Evolutionary conservation across 1,140 invertebrate species (phyloP), one percentile per base, ranked within the genome.

Genomic region (Panagrolaimus sp.): DNA sequence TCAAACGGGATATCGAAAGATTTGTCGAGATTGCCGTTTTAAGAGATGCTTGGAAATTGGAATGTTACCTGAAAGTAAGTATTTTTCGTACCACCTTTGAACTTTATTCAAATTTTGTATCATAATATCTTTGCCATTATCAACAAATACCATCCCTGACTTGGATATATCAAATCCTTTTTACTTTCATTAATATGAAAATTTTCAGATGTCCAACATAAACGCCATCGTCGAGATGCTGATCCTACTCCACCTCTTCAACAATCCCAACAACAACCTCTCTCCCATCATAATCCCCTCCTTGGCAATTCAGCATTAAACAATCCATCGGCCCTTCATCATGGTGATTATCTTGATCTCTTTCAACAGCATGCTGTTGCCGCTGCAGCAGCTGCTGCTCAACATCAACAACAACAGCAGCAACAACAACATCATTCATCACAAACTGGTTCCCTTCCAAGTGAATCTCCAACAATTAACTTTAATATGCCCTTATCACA

Each of bases 1-100:
- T 43, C 28, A 21, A 28, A 58, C 52, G 2, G 76, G 76, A 26
- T 77, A 77, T 48, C 69, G 76, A 14, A 77, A 77, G 55, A 77
- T 77, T 24, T 77, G 76, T 38, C 73, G 76, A 14, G 69, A 71
- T 46, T 77, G 76, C 32, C 47, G 76, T 15, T 79, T 77, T 71
- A 77, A 78, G 38, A 52, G 76, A 38, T 77, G 76, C 24, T 26
- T 77, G 24, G 76, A 77, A 43, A 73, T 77, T 65, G 76, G 76
- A 38, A 77, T 77, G 76, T 58, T 77, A 15, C 76, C 76, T 15
- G 76, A 77, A 67, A 77, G 76, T 77, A 62, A 76, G 76, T 73
- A 8, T 10, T 10, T 12, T 12, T 21, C 10, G 15, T 17, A 15
- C 24, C 24, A 52, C n/a, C 10, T 6, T 21, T 17, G 47, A n/a